These are phyloP conservation scores for Cinclus cinclus DNA, from an alignment of 2,113 vertebrate species.

Conservation along the genomic window DNA sequence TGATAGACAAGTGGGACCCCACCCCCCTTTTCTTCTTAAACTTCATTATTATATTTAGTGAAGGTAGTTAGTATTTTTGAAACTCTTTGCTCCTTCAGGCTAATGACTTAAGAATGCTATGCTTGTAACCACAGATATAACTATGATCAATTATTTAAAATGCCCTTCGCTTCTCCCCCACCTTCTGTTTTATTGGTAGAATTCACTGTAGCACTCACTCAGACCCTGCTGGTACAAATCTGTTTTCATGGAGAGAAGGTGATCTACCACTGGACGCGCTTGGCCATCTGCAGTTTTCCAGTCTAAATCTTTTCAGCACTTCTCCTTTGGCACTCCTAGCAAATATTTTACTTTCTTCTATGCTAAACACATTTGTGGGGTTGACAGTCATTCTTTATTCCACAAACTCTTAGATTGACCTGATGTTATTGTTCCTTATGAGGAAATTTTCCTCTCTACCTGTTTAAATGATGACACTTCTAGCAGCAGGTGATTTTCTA, in stretches of 20 bases:
- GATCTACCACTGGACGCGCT: conserved; percentile 20
- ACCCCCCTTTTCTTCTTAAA: neutral
- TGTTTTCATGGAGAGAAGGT: conserved; percentile 46
- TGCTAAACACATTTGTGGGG: neutral
- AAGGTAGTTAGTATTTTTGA: conserved; percentile 22
- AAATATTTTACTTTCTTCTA: conserved; percentile 55
- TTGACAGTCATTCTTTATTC: neutral
- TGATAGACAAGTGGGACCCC: neutral
- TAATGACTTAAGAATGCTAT: conserved; percentile 39
- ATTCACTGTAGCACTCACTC: conserved; percentile 25
- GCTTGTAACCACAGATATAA: conserved; percentile 12
- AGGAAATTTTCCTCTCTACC: neutral
- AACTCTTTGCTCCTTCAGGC: conserved; percentile 25
- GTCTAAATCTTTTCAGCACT: conserved; percentile 3
- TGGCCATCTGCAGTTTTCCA: conserved; percentile 47
- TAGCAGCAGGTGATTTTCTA: neutral
- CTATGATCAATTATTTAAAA: conserved; percentile 51
- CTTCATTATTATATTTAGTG: neutral
- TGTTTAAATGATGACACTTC: neutral
- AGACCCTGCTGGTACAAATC: conserved; percentile 56
- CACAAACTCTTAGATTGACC: conserved; percentile 20
- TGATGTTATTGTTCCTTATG: neutral
- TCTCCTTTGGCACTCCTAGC: neutral
- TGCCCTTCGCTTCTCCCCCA: neutral
- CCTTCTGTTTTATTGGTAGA: neutral